Evolutionary conservation across 2,113 vertebrate species (phyloP).

Genomic region (Anhinga anhinga): DNA sequence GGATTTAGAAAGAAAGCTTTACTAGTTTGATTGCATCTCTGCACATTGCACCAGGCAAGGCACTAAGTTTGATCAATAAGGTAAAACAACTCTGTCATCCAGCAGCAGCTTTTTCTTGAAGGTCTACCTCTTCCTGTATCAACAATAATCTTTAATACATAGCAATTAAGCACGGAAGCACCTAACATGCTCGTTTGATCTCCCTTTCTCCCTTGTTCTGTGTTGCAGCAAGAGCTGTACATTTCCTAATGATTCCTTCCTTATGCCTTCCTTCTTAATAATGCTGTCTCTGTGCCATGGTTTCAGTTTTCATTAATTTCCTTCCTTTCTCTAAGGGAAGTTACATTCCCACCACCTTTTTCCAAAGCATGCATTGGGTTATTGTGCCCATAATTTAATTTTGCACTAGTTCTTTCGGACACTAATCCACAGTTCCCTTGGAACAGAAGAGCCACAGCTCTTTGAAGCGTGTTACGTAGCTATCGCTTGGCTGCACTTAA

Average conservation of each 20-base stretch:
- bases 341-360: neutral
- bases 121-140: neutral
- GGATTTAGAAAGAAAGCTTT: neutral
- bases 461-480: neutral
- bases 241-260: neutral
- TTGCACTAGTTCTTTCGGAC: neutral
- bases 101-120: neutral
- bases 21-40: neutral
- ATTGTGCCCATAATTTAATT: neutral
- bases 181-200: neutral
- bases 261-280: neutral
- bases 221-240: neutral
- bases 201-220: neutral
- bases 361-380: neutral
- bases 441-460: neutral
- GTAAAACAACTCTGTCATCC: neutral
- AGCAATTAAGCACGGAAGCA: neutral
- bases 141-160: neutral
- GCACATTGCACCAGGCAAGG: neutral
- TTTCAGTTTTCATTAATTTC: neutral
- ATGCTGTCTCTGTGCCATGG: neutral
- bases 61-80: neutral
- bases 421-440: neutral
- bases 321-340: neutral
- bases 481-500: neutral